Base-by-base conservation (phyloP, 2,797 vertebrate genomes). In the Moxostoma hubbsi region DNA sequence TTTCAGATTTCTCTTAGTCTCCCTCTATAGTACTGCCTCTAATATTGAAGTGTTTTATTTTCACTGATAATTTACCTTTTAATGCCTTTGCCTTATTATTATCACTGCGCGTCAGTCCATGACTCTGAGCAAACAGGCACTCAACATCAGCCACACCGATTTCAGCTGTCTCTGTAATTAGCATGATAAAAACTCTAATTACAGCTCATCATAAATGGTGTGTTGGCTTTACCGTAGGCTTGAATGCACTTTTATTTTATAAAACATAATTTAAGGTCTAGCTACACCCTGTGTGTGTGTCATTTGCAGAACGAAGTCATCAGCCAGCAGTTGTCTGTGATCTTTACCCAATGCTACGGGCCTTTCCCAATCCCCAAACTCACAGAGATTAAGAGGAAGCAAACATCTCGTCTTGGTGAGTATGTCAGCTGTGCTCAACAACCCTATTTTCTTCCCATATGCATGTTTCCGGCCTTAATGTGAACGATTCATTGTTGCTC, bases 331-430 rank as follows among this genome's bases (percentile, higher is more conserved):
- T 90, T 95, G 83, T 92, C 94, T 5, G 93, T 93, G 76, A 95
- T 95, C 74, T 94, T 95, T 87, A 94, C 93, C 1, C 93, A 94
- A 82, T 95, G 94, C 86, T 95, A 95, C 9, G 94, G 94, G 15
- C 94, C 94, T 6, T 94, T 95, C 80, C 94, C 94, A 86, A 94
- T 95, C 86, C 94, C 94, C 2, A 93, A 93, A 85, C 90, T 95
- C 87, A 93, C 92, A 0, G 94, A 95, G 89, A 92, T 94, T 84
- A 94, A 94, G 90, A 94, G 63, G 90, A 94, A 94, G 66, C 93
- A 93, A 88, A 90, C 87, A 49, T 93, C 93, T 0, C 91, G 93
- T 70, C 85, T 93, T 70, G 94, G 94, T 95, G 80, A 88, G 90
- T 85, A 7, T 50, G 51, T 16, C 55, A 10, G 6, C 15, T 57